phyloP scores from a whole-genome alignment of 2,797 vertebrate species.

The Bucorvus abyssinicus region DNA sequence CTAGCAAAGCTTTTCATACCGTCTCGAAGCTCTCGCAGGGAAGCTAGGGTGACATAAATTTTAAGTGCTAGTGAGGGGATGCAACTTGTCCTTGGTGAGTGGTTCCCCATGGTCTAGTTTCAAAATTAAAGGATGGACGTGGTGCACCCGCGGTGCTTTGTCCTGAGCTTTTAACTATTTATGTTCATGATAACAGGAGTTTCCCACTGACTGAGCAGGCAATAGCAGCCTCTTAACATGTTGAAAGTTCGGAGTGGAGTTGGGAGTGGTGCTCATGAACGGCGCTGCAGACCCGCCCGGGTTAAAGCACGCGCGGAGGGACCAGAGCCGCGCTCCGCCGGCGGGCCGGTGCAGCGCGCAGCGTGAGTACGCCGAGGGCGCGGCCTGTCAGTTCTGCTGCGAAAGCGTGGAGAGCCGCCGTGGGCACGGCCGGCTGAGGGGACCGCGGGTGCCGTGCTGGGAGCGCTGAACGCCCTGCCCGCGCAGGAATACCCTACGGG shows the following conservation, averaged over 20 bases:
- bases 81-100: neutral
- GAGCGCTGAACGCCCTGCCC: fast-evolving
- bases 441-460: neutral
- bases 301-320: fast-evolving
- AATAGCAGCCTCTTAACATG: neutral
- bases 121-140: neutral
- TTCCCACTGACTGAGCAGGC: neutral
- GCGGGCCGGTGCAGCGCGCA: fast-evolving
- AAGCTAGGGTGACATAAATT: neutral
- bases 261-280: fast-evolving
- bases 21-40: neutral
- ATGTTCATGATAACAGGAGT: neutral
- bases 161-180: neutral
- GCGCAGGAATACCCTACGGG: too few relatives aligned
- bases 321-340: neutral
- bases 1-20: neutral
- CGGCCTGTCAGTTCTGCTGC: neutral
- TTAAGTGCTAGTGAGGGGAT: neutral
- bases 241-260: neutral
- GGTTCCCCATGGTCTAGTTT: neutral
- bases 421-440: fast-evolving
- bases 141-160: fast-evolving
- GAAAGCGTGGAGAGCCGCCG: fast-evolving
- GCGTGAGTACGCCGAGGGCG: fast-evolving
- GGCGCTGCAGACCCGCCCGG: neutral